A percentile compares a stretch with the other conserved stretches of the same genome.
These are phyloP conservation scores for Leptopilina myrica DNA, from an alignment of 2,888 invertebrate species.

Conservation along the genomic window DNA sequence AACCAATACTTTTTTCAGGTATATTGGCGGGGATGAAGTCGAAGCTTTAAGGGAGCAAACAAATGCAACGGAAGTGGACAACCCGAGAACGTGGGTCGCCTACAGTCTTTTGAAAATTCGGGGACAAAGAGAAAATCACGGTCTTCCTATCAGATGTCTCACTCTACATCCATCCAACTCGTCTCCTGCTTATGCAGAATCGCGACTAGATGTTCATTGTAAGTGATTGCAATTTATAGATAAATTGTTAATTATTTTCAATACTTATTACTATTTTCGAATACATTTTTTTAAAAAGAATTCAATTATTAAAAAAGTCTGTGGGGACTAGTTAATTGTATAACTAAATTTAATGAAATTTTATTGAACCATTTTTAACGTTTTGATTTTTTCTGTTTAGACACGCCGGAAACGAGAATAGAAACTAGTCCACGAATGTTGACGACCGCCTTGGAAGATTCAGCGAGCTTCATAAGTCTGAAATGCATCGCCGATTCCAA, in stretches of 20 bases:
- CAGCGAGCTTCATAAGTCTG: slow-evolving; percentile 77
- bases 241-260: too few species aligned
- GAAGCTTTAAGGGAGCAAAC: slow-evolving; percentile 79
- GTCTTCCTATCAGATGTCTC: slow-evolving; percentile 87
- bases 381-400: slow-evolving; percentile 65
- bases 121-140: slow-evolving; percentile 89
- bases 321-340: too few species aligned
- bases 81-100: slow-evolving; percentile 91
- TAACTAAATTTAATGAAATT: too few species aligned
- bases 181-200: slow-evolving; percentile 83
- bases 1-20: slow-evolving; percentile 57
- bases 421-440: slow-evolving; percentile 77
- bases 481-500: slow-evolving; percentile 80
- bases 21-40: slow-evolving; percentile 68
- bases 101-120: slow-evolving; percentile 89
- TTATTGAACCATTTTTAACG: too few species aligned
- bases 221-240: not conserved
- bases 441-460: slow-evolving; percentile 77
- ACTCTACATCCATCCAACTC: slow-evolving; percentile 91
- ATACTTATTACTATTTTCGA: too few species aligned
- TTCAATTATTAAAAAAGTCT: too few species aligned
- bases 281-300: too few species aligned
- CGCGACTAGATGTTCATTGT: slow-evolving; percentile 92
- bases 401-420: slow-evolving; percentile 78
- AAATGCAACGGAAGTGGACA: slow-evolving; percentile 90